Evolutionary conservation across 2,888 invertebrate species (phyloP), one percentile per base, ranked within the genome.

Genomic region (Drosophila fulvimacula): DNA sequence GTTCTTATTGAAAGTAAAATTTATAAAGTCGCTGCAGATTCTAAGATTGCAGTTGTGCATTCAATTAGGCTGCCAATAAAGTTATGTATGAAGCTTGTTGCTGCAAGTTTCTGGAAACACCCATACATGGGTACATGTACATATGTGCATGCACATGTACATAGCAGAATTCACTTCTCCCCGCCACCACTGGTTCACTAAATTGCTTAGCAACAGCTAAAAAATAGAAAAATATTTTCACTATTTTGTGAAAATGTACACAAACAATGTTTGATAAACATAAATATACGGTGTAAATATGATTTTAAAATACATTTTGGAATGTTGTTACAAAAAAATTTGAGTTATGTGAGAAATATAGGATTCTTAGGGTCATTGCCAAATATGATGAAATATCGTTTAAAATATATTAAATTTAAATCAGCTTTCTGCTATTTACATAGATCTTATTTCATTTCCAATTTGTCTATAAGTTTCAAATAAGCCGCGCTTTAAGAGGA

Each of bases 61-160:
- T 57, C 3, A 32, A 51, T 51, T 32, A 58, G 13, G 24, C 7
- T n/a, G 11, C 5, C 6, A 19, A 15, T 39, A 9, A 21, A 9
- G 27, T 10, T 48, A 21, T 27, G 17, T 39, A 51, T 55, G 4
- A 5, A 51, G 63, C 65, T 76, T 74, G 67, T 70, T 76, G 64
- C 64, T 70, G 55, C 59, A 52, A 38, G 24, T 65, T 80, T 83
- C 81, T 86, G 82, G 76, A 83, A 84, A 42, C 59, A 56, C 51
- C 39, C 48, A 59, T 46, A 69, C 48, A 30, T 30, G 27, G 7
- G 7, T 30, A 4, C 24, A 30, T 21, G 13, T 56, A 27, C 49
- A 46, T 73, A 11, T 63, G 55, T 38, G 48, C 60, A 41, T 17
- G 55, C n/a, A n/a, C n/a, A n/a, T n/a, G 24, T 48, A 81, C 80